Percentiles rank a stretch among this genome's conserved stretches.
Evolutionary conservation across 2,113 vertebrate genomes (phyloP).

Genomic region (Gasterosteus nipponicus): DNA sequence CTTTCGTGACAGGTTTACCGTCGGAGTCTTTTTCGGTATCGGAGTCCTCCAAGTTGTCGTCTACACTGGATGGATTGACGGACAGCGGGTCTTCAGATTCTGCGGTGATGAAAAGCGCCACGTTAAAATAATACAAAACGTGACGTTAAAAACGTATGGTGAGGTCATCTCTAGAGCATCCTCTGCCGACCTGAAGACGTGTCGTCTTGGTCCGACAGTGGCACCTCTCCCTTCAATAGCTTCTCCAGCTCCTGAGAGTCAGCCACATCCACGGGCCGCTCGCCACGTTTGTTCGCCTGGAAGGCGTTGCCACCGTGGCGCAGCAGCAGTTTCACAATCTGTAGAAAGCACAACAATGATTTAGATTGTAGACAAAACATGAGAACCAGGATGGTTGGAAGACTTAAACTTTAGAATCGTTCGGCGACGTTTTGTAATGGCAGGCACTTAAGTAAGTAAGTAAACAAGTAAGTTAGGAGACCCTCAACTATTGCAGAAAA

Average conservation of each 20-base stretch:
- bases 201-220: conserved; percentile 92
- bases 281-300: conserved; percentile 96
- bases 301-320: conserved; percentile 95
- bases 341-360: conserved; percentile 21
- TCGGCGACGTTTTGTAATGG: background rate
- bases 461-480: background rate
- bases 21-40: conserved; percentile 93
- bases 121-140: background rate
- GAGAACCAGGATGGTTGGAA: background rate
- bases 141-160: background rate
- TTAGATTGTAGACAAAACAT: background rate
- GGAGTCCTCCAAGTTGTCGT: conserved; percentile 92
- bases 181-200: conserved; percentile 89
- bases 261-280: conserved; percentile 96
- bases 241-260: conserved; percentile 95
- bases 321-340: conserved; percentile 97
- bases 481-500: background rate
- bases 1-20: conserved; percentile 86
- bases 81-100: conserved; percentile 95
- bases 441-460: background rate
- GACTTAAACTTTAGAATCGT: too few species aligned
- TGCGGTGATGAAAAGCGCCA: conserved; percentile 60
- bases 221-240: conserved; percentile 91
- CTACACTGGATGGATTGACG: conserved; percentile 94
- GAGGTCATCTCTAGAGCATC: background rate